Evolutionary conservation across 2,888 invertebrate species (phyloP), one percentile per base, ranked within the genome.

Genomic region (Melinopterus prodromus): DNA sequence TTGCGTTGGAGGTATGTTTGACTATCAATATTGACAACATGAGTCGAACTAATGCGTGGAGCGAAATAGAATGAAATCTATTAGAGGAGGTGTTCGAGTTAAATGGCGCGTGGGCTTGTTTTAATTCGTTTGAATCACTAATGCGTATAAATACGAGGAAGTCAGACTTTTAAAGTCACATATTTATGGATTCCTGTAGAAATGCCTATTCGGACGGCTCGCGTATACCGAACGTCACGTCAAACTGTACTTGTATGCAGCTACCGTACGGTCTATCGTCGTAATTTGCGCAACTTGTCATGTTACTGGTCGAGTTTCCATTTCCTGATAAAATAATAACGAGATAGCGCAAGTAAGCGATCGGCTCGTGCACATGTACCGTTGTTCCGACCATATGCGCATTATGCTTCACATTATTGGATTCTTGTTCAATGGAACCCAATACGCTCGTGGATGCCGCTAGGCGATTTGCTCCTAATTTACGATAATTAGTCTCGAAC

Each of bases 311-410:
- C 74, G 36, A 26, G 74, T 74, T 26, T 74, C n/a, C 74, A 26
- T 26, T 74, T 74, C 74, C 74, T 74, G 26, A 74, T 74, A 74
- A 74, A 74, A 74, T 74, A 74, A 16, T 74, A 74, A 74, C 74
- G 74, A 36, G 53, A 53, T 53, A 12, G 53, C 53, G 53, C 53
- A 53, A 53, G 26, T 26, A 26, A 26, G 26, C 26, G 53, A 53
- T 53, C 53, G 53, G 53, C 53, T 53, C 53, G 53, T 53, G 53
- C 53, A 53, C 53, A 53, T 53, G 53, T 53, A 53, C 53, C 53
- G 53, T 53, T 53, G 53, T 53, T 53, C 1, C 53, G 53, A 53
- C 53, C 53, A 12, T 53, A 53, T 53, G 53, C 53, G 53, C 12
- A 53, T 53, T 53, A 53, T 53, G 53, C 53, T 12, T 53, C 53